Evolutionary conservation across 1,140 invertebrate species (phyloP), one percentile per base, ranked within the genome.

Genomic region (Pachypsylla venusta): DNA sequence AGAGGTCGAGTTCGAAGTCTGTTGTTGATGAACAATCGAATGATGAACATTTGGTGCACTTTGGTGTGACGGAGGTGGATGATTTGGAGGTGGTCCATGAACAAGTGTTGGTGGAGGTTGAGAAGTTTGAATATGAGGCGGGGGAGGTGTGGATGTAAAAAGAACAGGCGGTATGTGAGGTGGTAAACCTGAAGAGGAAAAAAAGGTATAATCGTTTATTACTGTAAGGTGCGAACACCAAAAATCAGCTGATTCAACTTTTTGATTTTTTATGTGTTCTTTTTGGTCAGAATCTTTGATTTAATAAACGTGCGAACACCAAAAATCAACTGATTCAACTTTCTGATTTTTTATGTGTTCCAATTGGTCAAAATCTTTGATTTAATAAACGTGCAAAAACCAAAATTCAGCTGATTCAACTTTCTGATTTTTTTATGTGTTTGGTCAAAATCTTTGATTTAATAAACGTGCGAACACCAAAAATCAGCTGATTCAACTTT

Each of bases 1-100:
- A n/a, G n/a, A n/a, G n/a, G n/a, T n/a, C n/a, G n/a, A n/a, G n/a
- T n/a, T n/a, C n/a, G n/a, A n/a, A n/a, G n/a, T n/a, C n/a, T n/a
- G n/a, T n/a, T n/a, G n/a, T n/a, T n/a, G n/a, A n/a, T n/a, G n/a
- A n/a, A n/a, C n/a, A n/a, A n/a, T n/a, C n/a, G n/a, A n/a, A n/a
- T n/a, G n/a, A n/a, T n/a, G n/a, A n/a, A n/a, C n/a, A n/a, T n/a
- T n/a, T n/a, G n/a, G n/a, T n/a, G n/a, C n/a, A n/a, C n/a, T n/a
- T n/a, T n/a, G n/a, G n/a, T 35, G 56, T 5, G 13, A n/a, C 12
- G n/a, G 26, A n/a, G 19, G 25, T 2, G 22, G 12, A 12, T 16
- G 26, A 93, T 73, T 14, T 90, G 82, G 1, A 82, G 82, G 69
- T 83, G 81, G 1, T 77, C 69, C 5, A 72, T 73, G 30, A 70